Evolutionary conservation across 2,888 invertebrate genomes (phyloP).

Genomic region (Deilephila porcellus): DNA sequence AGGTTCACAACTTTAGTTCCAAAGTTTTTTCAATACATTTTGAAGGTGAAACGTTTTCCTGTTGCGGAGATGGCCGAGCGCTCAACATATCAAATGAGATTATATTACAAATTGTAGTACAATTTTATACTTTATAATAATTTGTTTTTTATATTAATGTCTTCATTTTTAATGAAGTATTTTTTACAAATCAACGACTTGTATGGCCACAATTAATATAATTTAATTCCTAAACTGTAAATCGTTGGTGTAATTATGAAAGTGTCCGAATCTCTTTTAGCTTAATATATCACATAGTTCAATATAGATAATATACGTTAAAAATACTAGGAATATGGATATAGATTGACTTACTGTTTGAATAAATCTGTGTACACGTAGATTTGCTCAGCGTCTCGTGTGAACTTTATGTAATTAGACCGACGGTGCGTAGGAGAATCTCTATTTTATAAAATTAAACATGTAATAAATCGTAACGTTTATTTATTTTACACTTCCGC

Average conservation of each 20-base stretch:
- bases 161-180: not conserved
- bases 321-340: not conserved
- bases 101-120: constrained; percentile 19
- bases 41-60: constrained; percentile 1
- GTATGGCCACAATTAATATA: not conserved
- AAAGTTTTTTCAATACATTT: not conserved
- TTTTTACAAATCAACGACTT: constrained; percentile 8
- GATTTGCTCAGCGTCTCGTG: not conserved
- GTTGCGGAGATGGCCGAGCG: not conserved
- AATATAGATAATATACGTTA: not conserved
- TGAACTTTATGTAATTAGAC: constrained; percentile 7
- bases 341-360: not conserved
- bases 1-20: not conserved
- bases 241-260: constrained; percentile 9
- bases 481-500: constrained; percentile 31
- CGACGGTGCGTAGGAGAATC: constrained; percentile 20
- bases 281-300: not conserved
- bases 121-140: constrained; percentile 17
- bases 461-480: constrained; percentile 24
- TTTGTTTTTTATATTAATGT: constrained; percentile 11
- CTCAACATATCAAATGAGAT: constrained; percentile 20
- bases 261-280: not conserved
- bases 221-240: not conserved
- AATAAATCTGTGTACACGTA: not conserved
- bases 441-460: constrained; percentile 33